Evolutionary conservation across 2,797 vertebrate species (phyloP), one percentile per base, ranked within the genome.

Genomic region (Oryzias dopingdopingensis): DNA sequence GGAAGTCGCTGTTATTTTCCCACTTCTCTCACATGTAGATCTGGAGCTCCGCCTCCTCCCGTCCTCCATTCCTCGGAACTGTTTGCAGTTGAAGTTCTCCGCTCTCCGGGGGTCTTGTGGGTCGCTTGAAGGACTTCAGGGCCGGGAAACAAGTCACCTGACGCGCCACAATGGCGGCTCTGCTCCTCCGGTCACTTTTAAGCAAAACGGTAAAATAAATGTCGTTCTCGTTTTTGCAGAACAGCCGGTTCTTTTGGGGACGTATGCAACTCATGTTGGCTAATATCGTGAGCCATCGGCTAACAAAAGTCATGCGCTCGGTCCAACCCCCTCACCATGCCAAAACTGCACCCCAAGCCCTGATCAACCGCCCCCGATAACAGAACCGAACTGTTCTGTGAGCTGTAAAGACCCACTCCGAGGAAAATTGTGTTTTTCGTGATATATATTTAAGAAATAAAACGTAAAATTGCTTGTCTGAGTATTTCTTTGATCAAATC

Each of bases 91-190:
- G 0, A 74, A 85, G 26, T 76, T 81, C 47, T 59, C 5, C 18
- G 29, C 65, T 0, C 42, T 22, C n/a, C 16, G 0, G 32, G 32
- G 32, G 32, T 37, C 32, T 37, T 53, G 56, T 69, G 66, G 74
- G 74, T 84, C 72, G 62, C 48, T 52, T 61, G 59, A 80, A 81
- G 77, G 82, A 65, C 59, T 81, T 73, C 23, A 6, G 52, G n/a
- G 56, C 46, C 48, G 55, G 42, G 47, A 48, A 32, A 1, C 52
- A 48, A 64, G 0, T 54, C 56, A 57, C 20, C 16, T 7, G 18
- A 55, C 15, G 16, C 15, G 22, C 14, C 56, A 80, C 52, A 61
- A 90, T 91, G 90, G 86, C 88, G 52, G 80, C 82, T 16, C 53
- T 89, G 53, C 67, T 90, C 17, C 55, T 76, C 20, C 84, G 89